Conservation (phyloP, 2,888 invertebrate genomes). For the Amphimallon solstitiale region DNA sequence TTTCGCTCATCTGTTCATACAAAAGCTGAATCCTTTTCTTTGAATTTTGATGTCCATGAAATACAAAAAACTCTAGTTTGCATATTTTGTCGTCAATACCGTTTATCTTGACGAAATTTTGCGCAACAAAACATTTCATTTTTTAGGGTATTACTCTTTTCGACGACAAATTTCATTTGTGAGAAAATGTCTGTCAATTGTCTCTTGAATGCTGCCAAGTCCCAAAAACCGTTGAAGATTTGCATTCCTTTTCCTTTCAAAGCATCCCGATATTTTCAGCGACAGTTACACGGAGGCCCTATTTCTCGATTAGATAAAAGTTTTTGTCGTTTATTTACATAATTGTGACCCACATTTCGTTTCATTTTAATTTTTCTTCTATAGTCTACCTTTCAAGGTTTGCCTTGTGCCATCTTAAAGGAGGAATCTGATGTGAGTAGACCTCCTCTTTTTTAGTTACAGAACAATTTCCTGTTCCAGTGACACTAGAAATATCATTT, state of each 20-base stretch:
- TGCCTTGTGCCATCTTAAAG: background rate
- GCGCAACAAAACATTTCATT: conserved; percentile 34
- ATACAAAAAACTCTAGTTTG: conserved; percentile 40
- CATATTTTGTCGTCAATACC: conserved; percentile 38
- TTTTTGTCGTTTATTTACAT: too few species aligned
- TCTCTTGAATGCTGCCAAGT: conserved; percentile 10
- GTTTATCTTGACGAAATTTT: conserved; percentile 39
- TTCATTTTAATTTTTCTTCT: too few species aligned
- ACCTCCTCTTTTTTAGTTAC: too few species aligned
- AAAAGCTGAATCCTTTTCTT: conserved; percentile 38
- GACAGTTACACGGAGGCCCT: too few species aligned
- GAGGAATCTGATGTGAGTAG: background rate
- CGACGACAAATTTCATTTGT: conserved; percentile 30
- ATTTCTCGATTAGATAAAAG: too few species aligned
- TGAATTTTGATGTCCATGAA: conserved; percentile 40
- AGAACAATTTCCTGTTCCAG: too few species aligned
- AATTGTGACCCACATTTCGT: too few species aligned
- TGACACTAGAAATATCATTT: too few species aligned
- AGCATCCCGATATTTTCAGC: background rate
- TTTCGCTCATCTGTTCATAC: too few species aligned
- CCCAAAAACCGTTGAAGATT: too few species aligned
- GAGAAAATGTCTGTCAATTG: conserved; percentile 21
- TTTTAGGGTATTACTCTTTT: conserved; percentile 41
- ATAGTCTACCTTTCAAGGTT: too few species aligned
- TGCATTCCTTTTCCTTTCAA: background rate